These are phyloP conservation scores for Nannobrachium achirus DNA, from an alignment of 2,113 vertebrate genomes.

Conservation along the genomic window DNA sequence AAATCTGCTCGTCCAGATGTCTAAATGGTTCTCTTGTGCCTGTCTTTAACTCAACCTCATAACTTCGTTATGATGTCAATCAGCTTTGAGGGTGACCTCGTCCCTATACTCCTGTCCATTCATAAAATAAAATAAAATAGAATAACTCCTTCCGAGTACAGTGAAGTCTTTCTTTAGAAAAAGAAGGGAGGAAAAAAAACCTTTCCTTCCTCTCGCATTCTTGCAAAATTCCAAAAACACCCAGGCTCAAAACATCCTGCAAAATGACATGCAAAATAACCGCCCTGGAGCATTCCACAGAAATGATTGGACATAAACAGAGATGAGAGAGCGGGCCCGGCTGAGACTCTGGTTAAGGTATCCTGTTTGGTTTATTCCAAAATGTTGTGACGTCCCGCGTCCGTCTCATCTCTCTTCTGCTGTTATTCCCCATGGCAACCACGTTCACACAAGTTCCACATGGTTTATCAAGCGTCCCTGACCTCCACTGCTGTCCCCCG, in stretches of 20 bases:
- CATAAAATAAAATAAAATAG: slow-evolving; percentile 22
- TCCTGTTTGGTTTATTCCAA: no score
- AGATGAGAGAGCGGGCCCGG: not conserved
- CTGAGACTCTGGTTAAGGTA: no score
- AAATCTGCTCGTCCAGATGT: slow-evolving; percentile 34
- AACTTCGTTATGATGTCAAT: not conserved
- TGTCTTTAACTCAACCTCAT: slow-evolving; percentile 38
- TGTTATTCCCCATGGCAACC: no score
- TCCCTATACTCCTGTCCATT: slow-evolving; percentile 4
- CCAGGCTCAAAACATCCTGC: slow-evolving; percentile 1
- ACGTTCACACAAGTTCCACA: no score
- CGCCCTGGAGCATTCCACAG: slow-evolving; percentile 36
- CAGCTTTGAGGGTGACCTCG: slow-evolving; percentile 7
- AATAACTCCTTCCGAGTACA: not conserved
- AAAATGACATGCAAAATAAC: slow-evolving; percentile 13
- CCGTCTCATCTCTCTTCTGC: no score
- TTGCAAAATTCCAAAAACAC: slow-evolving; percentile 34
- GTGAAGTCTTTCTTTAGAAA: not conserved
- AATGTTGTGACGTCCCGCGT: no score
- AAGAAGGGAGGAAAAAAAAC: not conserved
- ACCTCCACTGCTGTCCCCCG: no score
- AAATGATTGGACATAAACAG: slow-evolving; percentile 1
- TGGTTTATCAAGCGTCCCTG: no score
- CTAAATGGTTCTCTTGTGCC: slow-evolving; percentile 28
- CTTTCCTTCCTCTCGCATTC: not conserved